Percentiles rank a stretch among this genome's conserved stretches.
Evolutionary conservation across 1,140 invertebrate genomes (phyloP).

Genomic region (Dendrolimus kikuchii): DNA sequence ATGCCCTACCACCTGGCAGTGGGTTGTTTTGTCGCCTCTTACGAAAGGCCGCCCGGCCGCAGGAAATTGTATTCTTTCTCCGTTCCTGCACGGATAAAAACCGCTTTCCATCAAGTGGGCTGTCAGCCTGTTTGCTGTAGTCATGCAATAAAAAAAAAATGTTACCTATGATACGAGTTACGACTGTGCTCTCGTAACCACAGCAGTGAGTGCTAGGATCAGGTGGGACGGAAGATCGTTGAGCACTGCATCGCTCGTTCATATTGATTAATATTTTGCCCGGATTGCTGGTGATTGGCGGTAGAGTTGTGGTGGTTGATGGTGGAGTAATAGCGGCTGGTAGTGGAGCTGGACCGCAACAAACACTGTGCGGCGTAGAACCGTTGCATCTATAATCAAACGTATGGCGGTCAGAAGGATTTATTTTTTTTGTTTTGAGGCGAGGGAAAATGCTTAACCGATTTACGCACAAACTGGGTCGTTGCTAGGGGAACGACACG

Average conservation of each 20-base stretch:
- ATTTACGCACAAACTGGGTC: too few relatives aligned
- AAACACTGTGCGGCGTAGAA: slow-evolving; percentile 25
- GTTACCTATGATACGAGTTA: slow-evolving; percentile 31
- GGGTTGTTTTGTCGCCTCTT: too few relatives aligned
- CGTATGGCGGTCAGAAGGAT: background rate
- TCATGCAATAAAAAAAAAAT: background rate
- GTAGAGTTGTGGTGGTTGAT: background rate
- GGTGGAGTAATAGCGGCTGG: background rate
- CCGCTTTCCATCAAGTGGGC: too few relatives aligned
- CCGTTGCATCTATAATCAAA: slow-evolving; percentile 23
- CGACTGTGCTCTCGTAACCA: slow-evolving; percentile 21
- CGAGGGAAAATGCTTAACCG: too few relatives aligned
- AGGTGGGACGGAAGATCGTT: slow-evolving; percentile 15
- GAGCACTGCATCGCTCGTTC: too few relatives aligned
- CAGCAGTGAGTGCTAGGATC: slow-evolving; percentile 30
- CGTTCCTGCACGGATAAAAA: too few relatives aligned
- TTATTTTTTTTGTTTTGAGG: background rate
- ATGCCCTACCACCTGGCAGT: too few relatives aligned
- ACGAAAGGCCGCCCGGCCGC: too few relatives aligned
- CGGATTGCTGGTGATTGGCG: background rate
- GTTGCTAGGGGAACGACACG: too few relatives aligned
- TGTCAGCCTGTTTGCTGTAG: too few relatives aligned
- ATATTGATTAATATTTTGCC: background rate
- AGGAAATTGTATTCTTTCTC: too few relatives aligned
- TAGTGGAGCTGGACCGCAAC: slow-evolving; percentile 21